Percentiles rank a stretch among this genome's conserved stretches.
Evolutionary conservation across 2,797 vertebrate genomes (phyloP).

Genomic region (Hydrophis major): DNA sequence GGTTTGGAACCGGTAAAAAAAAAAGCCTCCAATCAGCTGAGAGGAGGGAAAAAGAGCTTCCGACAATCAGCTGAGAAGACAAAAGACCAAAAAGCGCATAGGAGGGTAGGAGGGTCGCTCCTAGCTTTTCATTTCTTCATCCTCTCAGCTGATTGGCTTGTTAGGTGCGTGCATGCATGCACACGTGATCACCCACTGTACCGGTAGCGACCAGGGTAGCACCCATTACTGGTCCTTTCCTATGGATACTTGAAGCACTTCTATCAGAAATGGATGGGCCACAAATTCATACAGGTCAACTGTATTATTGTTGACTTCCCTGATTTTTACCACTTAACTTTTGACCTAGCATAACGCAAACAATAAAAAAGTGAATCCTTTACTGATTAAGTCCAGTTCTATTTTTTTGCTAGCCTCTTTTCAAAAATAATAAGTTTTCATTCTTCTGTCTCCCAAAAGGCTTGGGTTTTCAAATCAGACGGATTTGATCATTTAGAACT

Average conservation of each 20-base stretch:
- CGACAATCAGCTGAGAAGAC: too few relatives aligned
- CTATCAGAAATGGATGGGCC: background rate
- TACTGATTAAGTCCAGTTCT: background rate
- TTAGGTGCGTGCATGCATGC: too few relatives aligned
- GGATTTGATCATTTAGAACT: background rate
- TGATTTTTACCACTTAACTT: background rate
- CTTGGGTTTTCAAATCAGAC: background rate
- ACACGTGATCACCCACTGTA: too few relatives aligned
- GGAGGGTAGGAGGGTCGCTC: too few relatives aligned
- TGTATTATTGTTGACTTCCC: background rate
- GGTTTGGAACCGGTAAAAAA: too few relatives aligned
- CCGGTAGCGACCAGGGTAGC: too few relatives aligned
- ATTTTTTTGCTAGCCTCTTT: background rate
- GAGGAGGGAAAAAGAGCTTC: too few relatives aligned
- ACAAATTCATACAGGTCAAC: background rate
- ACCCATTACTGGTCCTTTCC: background rate
- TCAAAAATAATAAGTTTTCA: background rate
- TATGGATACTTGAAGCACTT: background rate
- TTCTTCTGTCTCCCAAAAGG: background rate
- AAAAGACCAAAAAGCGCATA: too few relatives aligned
- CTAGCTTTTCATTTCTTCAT: too few relatives aligned
- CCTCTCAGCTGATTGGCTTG: too few relatives aligned
- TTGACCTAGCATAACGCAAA: background rate
- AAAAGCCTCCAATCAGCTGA: too few relatives aligned
- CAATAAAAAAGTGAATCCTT: background rate